phyloP scores from a whole-genome alignment of 2,113 vertebrate species.

The Sander vitreus region DNA sequence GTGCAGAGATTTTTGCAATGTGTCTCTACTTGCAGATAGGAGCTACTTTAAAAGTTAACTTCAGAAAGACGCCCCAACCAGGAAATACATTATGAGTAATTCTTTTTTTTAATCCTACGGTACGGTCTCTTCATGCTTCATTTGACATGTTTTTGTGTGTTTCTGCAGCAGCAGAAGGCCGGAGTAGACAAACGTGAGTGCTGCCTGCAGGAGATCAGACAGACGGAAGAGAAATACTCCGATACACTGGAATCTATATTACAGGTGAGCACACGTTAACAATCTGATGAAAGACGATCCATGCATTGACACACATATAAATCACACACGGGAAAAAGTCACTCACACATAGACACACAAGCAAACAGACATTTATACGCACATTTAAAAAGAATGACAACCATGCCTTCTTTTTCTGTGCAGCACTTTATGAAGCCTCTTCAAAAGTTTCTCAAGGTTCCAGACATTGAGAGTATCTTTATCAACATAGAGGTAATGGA shows the following conservation, averaged over 20 bases:
- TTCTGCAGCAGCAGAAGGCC: conserved; percentile 82
- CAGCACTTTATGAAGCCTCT: conserved; percentile 94
- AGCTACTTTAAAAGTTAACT: not conserved
- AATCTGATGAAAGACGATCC: conserved; percentile 2
- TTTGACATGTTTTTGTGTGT: not conserved
- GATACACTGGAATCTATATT: conserved; percentile 90
- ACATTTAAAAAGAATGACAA: conserved; percentile 18
- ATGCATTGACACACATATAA: not conserved
- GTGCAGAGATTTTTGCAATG: not conserved
- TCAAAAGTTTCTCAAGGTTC: conserved; percentile 84
- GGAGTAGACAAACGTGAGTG: conserved; percentile 90
- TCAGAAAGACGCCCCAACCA: not conserved
- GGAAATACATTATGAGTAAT: conserved; percentile 2
- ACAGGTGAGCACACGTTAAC: conserved; percentile 80
- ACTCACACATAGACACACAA: not conserved
- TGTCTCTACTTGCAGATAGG: not conserved
- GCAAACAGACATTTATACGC: not conserved
- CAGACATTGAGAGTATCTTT: conserved; percentile 92
- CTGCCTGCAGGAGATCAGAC: conserved; percentile 91
- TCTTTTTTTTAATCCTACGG: not conserved
- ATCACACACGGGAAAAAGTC: not conserved
- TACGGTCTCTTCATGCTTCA: not conserved
- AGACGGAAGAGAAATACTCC: conserved; percentile 93
- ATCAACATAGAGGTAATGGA: conserved; percentile 88
- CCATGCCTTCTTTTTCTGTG: not conserved